Evolutionary conservation across 2,797 vertebrate species (phyloP), one percentile per base, ranked within the genome.

Genomic region (Microchirus variegatus): DNA sequence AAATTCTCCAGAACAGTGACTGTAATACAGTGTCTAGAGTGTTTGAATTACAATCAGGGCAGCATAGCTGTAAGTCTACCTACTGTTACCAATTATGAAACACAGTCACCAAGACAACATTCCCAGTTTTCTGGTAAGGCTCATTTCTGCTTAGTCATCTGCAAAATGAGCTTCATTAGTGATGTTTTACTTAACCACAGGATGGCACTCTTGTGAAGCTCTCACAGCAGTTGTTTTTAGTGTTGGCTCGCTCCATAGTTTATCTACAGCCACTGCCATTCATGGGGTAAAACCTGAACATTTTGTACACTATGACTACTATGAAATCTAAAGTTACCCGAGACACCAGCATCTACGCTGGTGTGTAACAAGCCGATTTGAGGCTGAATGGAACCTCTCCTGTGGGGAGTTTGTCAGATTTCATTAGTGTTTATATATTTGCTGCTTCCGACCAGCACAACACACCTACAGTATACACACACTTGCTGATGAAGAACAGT

Each of bases 181-280:
- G 70, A 78, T 88, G 75, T 86, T 82, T 62, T 35, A 12, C 59
- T 75, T 78, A 80, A 75, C 90, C 92, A 94, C 92, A 89, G 75
- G 93, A 90, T 91, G 92, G 91, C 91, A 90, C 90, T 92, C 88
- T 91, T 82, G 92, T 75, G 77, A 86, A 92, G 77, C 77, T 56
- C 65, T 55, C 60, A 55, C 63, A 59, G 41, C 55, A 64, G 68
- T 48, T 59, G 9, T 8, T 8, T 65, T 35, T 1, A 35, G 6
- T 15, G n/a, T 52, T 36, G 47, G 17, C 49, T 70, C 38, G 19
- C 16, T 26, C 16, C 48, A 54, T 40, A 52, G 51, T 53, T 76
- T 52, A 38, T 63, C 57, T 66, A 3, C 17, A 31, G 48, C 38
- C 51, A 4, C 40, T 10, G 3, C 22, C 36, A 10, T 53, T n/a